phyloP scores from a whole-genome alignment of 2,113 vertebrate genomes.

The Pygoscelis antarcticus region DNA sequence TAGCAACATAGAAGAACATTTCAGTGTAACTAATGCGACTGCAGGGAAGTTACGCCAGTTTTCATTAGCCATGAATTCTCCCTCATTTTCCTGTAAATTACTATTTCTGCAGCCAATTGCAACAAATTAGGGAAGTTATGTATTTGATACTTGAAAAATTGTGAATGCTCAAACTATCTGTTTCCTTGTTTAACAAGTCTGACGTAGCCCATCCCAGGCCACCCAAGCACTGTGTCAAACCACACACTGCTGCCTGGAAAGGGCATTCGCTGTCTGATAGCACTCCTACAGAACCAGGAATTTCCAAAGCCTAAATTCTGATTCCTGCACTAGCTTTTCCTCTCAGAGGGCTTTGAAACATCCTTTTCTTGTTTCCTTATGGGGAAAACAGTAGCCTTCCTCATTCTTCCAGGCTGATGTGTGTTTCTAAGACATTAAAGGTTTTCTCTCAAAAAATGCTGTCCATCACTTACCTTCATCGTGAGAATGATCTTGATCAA shows the following conservation, averaged over 20 bases:
- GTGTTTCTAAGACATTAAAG: background rate
- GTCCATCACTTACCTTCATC: background rate
- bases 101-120: background rate
- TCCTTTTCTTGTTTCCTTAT: background rate
- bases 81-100: constrained; percentile 10
- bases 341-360: background rate
- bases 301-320: background rate
- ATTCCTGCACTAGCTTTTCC: background rate
- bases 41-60: background rate
- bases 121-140: background rate
- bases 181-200: background rate
- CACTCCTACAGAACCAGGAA: background rate
- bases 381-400: background rate
- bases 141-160: background rate
- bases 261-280: fast-evolving
- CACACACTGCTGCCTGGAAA: background rate
- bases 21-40: constrained; percentile 11
- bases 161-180: background rate
- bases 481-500: background rate
- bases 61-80: constrained; percentile 13
- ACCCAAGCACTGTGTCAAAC: background rate
- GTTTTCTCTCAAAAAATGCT: background rate
- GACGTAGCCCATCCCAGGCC: fast-evolving
- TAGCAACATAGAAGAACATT: background rate
- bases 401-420: background rate